Evolutionary conservation across 2,888 invertebrate species (phyloP).

Genomic region (Hirtodrosophila trivittata): DNA sequence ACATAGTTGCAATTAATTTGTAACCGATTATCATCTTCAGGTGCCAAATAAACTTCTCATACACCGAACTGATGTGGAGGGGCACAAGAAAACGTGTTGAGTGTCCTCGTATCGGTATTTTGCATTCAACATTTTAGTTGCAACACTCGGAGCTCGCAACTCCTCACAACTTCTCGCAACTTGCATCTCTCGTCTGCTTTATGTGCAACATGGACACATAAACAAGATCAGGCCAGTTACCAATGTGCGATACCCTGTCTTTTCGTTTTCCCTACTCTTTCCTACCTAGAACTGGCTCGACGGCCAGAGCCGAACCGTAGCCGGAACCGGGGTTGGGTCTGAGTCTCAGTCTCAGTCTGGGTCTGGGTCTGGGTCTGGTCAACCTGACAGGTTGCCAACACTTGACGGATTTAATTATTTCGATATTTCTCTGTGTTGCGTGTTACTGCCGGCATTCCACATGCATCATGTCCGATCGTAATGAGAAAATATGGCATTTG

Average conservation of each 20-base stretch:
- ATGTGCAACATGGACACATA: constrained; percentile 75
- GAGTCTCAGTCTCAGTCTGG: not conserved
- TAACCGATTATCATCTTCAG: constrained; percentile 84
- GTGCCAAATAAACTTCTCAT: constrained; percentile 83
- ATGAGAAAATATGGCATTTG: constrained; percentile 84
- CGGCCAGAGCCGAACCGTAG: not conserved
- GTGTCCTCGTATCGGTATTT: constrained; percentile 70
- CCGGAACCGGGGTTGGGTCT: not conserved
- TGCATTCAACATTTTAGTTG: constrained; percentile 52
- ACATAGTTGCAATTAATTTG: constrained; percentile 84
- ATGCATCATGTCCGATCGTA: constrained; percentile 83
- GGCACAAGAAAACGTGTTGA: constrained; percentile 63
- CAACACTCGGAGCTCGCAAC: constrained; percentile 18
- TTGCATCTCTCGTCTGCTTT: constrained; percentile 63
- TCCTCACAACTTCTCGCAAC: constrained; percentile 19
- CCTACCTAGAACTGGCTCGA: constrained; percentile 24
- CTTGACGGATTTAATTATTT: constrained; percentile 83
- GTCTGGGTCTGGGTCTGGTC: not conserved
- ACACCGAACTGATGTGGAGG: constrained; percentile 40
- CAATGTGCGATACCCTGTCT: constrained; percentile 58
- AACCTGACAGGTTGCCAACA: constrained; percentile 79
- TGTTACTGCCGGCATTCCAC: constrained; percentile 80
- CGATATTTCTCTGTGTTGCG: constrained; percentile 75
- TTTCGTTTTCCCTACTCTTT: constrained; percentile 9
- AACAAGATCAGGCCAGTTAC: constrained; percentile 68